Evolutionary conservation across 2,113 vertebrate species (phyloP), one percentile per base, ranked within the genome.

Genomic region (Prietella phreatophila): DNA sequence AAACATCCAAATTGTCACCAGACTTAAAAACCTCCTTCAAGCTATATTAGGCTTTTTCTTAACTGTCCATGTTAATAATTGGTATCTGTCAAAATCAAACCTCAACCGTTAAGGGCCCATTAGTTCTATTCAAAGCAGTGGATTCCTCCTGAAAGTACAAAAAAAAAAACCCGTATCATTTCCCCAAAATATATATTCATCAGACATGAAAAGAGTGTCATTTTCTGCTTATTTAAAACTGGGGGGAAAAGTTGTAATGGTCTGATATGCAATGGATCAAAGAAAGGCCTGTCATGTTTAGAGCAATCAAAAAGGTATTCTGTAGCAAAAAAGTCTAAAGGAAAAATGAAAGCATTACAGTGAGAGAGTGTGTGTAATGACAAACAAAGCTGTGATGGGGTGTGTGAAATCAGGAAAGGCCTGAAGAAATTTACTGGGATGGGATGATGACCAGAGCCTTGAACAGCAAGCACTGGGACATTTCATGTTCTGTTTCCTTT

Each of bases 251-350:
- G 25, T 36, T 73, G 47, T 87, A 88, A 89, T 88, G 82, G 58
- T 58, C 67, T 83, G 67, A 90, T 78, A 87, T 87, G 85, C 80
- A 25, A 53, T 50, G 42, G 81, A 85, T 88, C 84, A 87, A 82
- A 83, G 63, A 86, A 27, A 30, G 27, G 27, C 47, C 27, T 53
- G 76, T 84, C 69, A 89, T 81, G 75, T 85, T 91, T 56, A 79
- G 79, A 78, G 83, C 82, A 90, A 86, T 79, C 78, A 89, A 86
- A 88, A 81, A 17, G 83, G 79, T 60, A 76, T 76, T 86, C 71
- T 84, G 4, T 39, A 81, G 14, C 42, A 89, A 85, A 89, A 85
- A 39, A 76, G 80, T 85, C 7, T 58, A 36, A 56, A 87, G 82
- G 13, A 61, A 56, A 69, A 19, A 75, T 56, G 30, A n/a, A 73